These are phyloP conservation scores for Mythimna vitellina DNA, from an alignment of 2,888 invertebrate species.

Conservation along the genomic window DNA sequence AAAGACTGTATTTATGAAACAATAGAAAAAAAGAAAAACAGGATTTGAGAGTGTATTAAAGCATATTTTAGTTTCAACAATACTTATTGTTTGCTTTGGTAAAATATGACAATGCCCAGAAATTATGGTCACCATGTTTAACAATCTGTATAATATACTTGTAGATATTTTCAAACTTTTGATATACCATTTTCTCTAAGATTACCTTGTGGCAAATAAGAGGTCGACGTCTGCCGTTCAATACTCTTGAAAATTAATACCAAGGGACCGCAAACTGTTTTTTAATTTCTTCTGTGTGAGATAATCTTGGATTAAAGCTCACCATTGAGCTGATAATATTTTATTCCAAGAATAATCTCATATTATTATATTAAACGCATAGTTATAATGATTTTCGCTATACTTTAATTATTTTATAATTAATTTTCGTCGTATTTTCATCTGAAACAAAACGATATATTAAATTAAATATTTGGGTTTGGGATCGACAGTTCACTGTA, in stretches of 20 bases:
- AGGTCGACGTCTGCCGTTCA: constrained; percentile 31
- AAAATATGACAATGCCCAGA: no score
- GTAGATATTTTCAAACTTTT: no score
- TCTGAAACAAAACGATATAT: constrained; percentile 15
- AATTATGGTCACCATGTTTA: no score
- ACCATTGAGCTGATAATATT: constrained; percentile 13
- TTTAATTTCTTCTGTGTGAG: constrained; percentile 33
- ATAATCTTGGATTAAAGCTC: constrained; percentile 12
- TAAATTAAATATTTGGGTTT: constrained; percentile 23
- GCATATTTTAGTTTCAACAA: no score
- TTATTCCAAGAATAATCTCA: neutral
- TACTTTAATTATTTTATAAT: neutral
- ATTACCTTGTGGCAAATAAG: constrained; percentile 25
- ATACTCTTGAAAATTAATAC: constrained; percentile 32
- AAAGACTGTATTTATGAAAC: no score
- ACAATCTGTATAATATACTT: no score
- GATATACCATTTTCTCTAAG: neutral
- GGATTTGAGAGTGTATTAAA: no score
- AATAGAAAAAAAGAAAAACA: no score
- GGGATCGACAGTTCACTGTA: constrained; percentile 12
- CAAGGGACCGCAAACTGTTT: constrained; percentile 15
- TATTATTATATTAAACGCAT: neutral
- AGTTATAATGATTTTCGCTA: no score
- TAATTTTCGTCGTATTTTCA: neutral
- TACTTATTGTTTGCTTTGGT: no score